Conservation (phyloP, 2,797 vertebrate genomes). For the Poecilia wingei region DNA sequence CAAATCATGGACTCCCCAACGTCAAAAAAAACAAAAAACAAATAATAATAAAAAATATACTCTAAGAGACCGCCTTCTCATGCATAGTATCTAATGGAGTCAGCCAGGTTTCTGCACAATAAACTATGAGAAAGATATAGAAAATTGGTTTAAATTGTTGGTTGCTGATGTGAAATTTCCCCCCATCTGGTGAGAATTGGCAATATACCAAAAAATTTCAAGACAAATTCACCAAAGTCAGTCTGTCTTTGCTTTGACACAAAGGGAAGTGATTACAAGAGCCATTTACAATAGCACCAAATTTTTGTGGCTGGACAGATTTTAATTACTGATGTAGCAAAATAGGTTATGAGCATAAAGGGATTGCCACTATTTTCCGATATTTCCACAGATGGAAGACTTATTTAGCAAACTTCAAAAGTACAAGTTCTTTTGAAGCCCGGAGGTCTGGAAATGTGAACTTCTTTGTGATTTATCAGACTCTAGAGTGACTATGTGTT, state of each 20-base stretch:
- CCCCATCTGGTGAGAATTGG: not conserved
- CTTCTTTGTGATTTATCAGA: slow-evolving; percentile 7
- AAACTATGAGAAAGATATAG: too few species aligned
- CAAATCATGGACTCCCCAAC: not conserved
- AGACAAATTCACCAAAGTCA: not conserved
- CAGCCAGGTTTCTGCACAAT: not conserved
- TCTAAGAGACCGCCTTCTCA: not conserved
- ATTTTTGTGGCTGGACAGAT: not conserved
- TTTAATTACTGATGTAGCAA: not conserved
- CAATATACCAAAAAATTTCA: not conserved
- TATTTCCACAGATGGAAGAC: slow-evolving; percentile 2
- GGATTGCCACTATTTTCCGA: not conserved
- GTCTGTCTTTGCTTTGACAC: not conserved
- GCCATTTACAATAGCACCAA: not conserved
- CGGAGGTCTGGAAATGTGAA: slow-evolving; percentile 2
- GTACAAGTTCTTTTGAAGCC: not conserved
- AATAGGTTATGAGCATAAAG: not conserved
- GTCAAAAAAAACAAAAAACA: not conserved
- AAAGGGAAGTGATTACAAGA: not conserved
- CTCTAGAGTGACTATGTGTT: not conserved
- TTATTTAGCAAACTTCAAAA: not conserved
- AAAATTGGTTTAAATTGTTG: too few species aligned
- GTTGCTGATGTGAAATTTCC: not conserved
- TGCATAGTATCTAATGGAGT: not conserved
- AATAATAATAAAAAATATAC: not conserved